Evolutionary conservation across 2,797 vertebrate species (phyloP).

Genomic region (Forpus xanthops): DNA sequence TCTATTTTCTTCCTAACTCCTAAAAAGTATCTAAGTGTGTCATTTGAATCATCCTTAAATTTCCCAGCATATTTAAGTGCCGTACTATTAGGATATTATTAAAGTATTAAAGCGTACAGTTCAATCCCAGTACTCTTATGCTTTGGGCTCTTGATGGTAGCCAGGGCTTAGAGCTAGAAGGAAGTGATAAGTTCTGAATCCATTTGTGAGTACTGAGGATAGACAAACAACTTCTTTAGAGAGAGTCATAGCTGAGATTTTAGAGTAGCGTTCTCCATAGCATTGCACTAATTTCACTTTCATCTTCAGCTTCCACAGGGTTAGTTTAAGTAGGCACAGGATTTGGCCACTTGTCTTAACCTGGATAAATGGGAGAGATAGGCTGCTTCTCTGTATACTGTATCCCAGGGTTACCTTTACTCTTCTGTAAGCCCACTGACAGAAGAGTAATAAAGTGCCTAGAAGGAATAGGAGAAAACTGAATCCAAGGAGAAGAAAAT

Average conservation of each 20-base stretch:
- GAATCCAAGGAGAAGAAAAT: background rate
- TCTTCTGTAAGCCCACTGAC: background rate
- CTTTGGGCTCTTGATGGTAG: background rate
- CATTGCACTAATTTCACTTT: background rate
- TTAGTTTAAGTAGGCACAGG: background rate
- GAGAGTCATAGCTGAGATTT: background rate
- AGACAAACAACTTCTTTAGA: background rate
- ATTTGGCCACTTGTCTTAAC: background rate
- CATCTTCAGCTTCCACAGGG: background rate
- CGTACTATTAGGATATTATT: background rate
- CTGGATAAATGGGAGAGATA: background rate
- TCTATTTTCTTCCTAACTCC: background rate
- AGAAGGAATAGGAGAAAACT: background rate
- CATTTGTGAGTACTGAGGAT: background rate
- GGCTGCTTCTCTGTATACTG: background rate
- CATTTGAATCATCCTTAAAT: background rate
- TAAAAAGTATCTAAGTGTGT: background rate
- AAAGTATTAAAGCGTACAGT: background rate
- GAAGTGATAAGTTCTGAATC: background rate
- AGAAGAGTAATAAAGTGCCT: background rate
- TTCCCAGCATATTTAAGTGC: background rate
- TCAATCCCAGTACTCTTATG: background rate
- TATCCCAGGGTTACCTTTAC: background rate
- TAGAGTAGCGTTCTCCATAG: background rate
- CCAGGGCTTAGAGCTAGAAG: background rate